Percentiles rank a stretch among this genome's conserved stretches.
Conservation (phyloP, 2,113 vertebrate species). For the Salvator merianae region DNA sequence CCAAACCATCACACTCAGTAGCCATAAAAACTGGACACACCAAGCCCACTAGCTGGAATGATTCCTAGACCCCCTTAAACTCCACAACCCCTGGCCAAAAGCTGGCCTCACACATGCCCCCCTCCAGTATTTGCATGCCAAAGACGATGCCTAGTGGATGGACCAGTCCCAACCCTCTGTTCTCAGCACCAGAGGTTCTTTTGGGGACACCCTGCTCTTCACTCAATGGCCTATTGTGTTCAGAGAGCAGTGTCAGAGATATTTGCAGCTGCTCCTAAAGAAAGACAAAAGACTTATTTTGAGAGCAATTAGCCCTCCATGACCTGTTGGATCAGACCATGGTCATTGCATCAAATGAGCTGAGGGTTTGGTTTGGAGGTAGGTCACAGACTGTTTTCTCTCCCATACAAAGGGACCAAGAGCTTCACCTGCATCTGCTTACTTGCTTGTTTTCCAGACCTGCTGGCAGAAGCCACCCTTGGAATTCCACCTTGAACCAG, state of each 20-base stretch:
- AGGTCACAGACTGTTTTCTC: not conserved
- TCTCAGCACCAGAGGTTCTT: not conserved
- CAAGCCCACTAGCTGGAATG: too few species aligned
- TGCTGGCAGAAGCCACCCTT: too few species aligned
- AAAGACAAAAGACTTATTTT: not conserved
- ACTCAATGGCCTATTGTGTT: not conserved
- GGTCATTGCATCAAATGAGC: not conserved
- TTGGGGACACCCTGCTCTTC: not conserved
- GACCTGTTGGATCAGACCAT: too few species aligned
- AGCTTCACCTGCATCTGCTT: not conserved
- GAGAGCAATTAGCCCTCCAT: not conserved
- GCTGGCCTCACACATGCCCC: too few species aligned
- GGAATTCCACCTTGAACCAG: not conserved
- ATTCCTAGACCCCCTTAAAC: too few species aligned
- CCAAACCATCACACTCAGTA: too few species aligned
- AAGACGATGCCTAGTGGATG: too few species aligned
- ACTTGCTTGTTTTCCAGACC: too few species aligned
- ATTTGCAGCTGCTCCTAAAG: conserved; percentile 3
- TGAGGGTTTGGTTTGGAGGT: not conserved
- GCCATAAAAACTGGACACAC: too few species aligned
- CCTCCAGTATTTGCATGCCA: too few species aligned
- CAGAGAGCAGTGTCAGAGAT: not conserved
- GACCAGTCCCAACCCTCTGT: too few species aligned
- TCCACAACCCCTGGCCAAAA: too few species aligned
- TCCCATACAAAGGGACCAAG: not conserved